phyloP scores from a whole-genome alignment of 2,888 invertebrate species.

The Chironomus tentans region DNA sequence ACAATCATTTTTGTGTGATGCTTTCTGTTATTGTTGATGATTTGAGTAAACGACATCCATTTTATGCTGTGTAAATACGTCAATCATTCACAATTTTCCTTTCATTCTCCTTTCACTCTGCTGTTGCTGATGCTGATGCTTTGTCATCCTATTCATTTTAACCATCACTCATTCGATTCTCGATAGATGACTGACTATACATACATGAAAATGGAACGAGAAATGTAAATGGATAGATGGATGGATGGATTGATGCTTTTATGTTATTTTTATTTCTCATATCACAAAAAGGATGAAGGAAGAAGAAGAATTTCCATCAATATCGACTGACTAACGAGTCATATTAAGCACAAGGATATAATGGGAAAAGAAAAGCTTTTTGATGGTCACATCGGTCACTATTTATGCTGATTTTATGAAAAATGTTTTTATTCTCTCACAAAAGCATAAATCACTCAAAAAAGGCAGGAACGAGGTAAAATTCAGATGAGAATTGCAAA shows the following conservation, averaged over 20 bases:
- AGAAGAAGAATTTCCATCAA: no score
- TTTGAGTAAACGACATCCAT: conserved; percentile 7
- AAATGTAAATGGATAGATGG: not conserved
- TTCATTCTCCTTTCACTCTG: not conserved
- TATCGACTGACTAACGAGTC: not conserved
- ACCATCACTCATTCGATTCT: conserved; percentile 1
- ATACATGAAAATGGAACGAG: not conserved
- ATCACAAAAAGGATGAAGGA: no score
- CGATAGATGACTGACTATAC: not conserved
- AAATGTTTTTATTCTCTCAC: not conserved
- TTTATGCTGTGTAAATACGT: conserved; percentile 12
- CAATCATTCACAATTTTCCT: not conserved
- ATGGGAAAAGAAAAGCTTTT: not conserved
- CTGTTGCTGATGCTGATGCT: not conserved
- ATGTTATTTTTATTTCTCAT: no score
- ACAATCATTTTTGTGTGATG: not conserved
- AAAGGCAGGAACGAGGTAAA: not conserved
- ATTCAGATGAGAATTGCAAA: not conserved
- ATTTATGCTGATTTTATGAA: no score
- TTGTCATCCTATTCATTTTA: conserved; percentile 12
- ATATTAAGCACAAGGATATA: not conserved
- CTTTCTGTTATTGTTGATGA: not conserved
- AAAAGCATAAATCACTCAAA: not conserved
- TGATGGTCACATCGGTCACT: not conserved
- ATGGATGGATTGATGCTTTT: not conserved